Evolutionary conservation across 1,140 invertebrate genomes (phyloP).

Genomic region (Pseudomyrmex cubaensis): DNA sequence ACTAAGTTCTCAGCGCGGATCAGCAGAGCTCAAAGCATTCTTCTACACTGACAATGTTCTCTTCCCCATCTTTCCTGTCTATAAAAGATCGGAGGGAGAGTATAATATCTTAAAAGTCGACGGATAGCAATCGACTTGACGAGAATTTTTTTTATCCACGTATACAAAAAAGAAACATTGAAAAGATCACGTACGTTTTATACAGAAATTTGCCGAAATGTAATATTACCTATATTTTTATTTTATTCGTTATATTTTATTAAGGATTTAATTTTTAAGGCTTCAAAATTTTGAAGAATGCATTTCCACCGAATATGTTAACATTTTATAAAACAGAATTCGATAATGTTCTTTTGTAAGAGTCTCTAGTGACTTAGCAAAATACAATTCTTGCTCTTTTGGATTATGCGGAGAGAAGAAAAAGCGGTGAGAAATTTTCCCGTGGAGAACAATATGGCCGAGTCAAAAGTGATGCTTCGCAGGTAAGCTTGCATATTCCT

Average conservation of each 20-base stretch:
- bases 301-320: neutral
- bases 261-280: neutral
- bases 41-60: conserved; percentile 2
- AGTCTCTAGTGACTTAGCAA: neutral
- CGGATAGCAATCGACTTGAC: neutral
- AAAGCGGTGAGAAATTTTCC: neutral
- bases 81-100: neutral
- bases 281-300: neutral
- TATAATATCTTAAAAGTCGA: conserved; percentile 52
- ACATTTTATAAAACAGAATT: neutral
- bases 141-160: conserved; percentile 13
- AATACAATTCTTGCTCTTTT: neutral
- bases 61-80: neutral
- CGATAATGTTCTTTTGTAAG: neutral
- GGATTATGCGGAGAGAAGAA: neutral
- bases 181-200: neutral
- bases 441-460: conserved; percentile 14
- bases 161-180: neutral
- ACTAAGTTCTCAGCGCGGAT: conserved; percentile 31
- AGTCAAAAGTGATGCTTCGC: conserved; percentile 24
- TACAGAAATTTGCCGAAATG: neutral
- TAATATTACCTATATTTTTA: neutral
- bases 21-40: conserved; percentile 48
- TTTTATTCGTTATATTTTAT: no score
- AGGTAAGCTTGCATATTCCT: neutral